Evolutionary conservation across 2,797 vertebrate genomes (phyloP).

Genomic region (Phrynocephalus guinanensis): DNA sequence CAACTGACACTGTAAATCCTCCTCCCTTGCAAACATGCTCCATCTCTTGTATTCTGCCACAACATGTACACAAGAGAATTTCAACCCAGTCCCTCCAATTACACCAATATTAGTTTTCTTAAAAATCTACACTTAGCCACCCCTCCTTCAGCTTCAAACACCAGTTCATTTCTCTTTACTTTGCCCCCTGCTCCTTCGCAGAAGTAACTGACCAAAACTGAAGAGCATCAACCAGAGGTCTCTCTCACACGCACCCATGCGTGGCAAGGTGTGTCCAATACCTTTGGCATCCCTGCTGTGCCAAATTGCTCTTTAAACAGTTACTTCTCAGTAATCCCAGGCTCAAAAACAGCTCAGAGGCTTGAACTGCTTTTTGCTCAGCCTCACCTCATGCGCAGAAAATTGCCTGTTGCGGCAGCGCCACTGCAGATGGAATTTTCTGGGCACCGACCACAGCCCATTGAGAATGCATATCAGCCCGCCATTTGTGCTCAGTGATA

Average conservation of each 20-base stretch:
- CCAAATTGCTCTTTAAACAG: neutral
- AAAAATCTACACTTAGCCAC: too few relatives aligned
- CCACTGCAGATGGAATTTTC: neutral
- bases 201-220: slow-evolving; percentile 4
- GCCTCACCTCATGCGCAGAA: neutral
- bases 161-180: neutral
- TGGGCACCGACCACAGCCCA: neutral
- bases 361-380: neutral
- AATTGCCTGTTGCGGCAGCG: neutral
- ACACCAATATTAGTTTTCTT: neutral
- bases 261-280: neutral
- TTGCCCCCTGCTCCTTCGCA: neutral
- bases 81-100: neutral
- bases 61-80: neutral
- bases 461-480: neutral
- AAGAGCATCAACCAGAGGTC: neutral
- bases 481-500: neutral
- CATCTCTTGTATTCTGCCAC: neutral
- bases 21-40: neutral
- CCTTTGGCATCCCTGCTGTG: neutral
- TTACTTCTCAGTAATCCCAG: neutral
- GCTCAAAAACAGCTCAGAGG: neutral
- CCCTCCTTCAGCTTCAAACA: too few relatives aligned
- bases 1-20: neutral
- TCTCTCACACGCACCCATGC: neutral